Conservation (phyloP, 2,888 invertebrate genomes). For the Drosophila tanythrix region DNA sequence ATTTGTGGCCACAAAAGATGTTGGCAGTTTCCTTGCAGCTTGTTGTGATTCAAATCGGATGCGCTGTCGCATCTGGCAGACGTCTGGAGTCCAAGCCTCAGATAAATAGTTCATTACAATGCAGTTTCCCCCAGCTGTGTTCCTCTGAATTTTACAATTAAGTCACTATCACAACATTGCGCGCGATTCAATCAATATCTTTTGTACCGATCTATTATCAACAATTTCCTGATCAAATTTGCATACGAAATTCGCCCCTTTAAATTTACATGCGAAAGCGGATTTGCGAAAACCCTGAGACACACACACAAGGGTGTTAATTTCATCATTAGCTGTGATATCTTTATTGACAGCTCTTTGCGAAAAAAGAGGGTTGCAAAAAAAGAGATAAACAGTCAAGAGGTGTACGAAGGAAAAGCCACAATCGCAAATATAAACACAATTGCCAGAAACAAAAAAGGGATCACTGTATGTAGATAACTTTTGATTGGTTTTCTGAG, state of each 20-base stretch:
- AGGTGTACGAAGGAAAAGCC: slow-evolving; percentile 55
- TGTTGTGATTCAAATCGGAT: slow-evolving; percentile 46
- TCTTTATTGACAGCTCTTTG: slow-evolving; percentile 13
- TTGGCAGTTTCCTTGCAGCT: slow-evolving; percentile 18
- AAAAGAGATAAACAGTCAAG: slow-evolving; percentile 57
- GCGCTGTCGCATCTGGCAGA: slow-evolving; percentile 39
- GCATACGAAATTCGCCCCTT: slow-evolving; percentile 31
- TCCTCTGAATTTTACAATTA: slow-evolving; percentile 42
- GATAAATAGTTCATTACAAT: slow-evolving; percentile 24
- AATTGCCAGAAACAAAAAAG: slow-evolving; percentile 34
- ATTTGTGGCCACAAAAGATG: slow-evolving; percentile 66
- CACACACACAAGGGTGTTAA: slow-evolving; percentile 63
- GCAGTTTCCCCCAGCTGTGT: slow-evolving; percentile 10
- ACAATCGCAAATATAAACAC: slow-evolving; percentile 67
- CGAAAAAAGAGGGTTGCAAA: slow-evolving; percentile 36
- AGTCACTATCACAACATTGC: slow-evolving; percentile 46
- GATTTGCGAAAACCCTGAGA: slow-evolving; percentile 29
- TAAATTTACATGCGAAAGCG: slow-evolving; percentile 50
- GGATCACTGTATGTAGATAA: slow-evolving; percentile 14
- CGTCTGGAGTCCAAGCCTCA: slow-evolving; percentile 22
- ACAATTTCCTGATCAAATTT: slow-evolving; percentile 24
- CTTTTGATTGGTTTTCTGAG: slow-evolving; percentile 3
- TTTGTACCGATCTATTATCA: background rate
- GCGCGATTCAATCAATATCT: background rate
- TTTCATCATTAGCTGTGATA: slow-evolving; percentile 62